Evolutionary conservation across 2,888 invertebrate species (phyloP), one percentile per base, ranked within the genome.

Genomic region (Eupithecia centaureata): DNA sequence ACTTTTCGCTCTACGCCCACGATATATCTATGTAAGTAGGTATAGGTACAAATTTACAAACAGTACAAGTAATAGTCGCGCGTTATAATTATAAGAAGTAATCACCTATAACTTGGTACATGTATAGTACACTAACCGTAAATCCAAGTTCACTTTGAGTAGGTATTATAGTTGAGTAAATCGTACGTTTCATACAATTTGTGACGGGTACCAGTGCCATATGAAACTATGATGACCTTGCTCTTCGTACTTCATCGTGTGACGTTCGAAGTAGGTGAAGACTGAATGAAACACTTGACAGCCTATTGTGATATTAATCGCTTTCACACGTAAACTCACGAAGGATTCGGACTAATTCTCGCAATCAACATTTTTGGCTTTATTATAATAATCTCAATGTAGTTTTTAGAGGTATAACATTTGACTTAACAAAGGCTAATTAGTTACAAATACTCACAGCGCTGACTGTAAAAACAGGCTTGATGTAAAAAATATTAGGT

Each of bases 241-340:
- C 79, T 75, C 81, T 82, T 82, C 79, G 71, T 59, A 63, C 51
- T 57, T 22, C 56, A 63, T 75, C 57, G 65, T 73, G 70, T 75
- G 70, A 61, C 66, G 68, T 63, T 58, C 57, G 73, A 75, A 77
- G 74, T 77, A 77, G 77, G 77, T 77, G 76, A 79, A 77, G 74
- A 73, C 62, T 75, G 68, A 76, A 73, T 73, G 59, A 69, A 64
- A 68, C 73, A 70, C 67, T 77, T 66, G 60, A 63, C 68, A 62
- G 56, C 27, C 76, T 67, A 79, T 77, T 79, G 76, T 79, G 71
- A 78, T 78, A 75, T 74, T 56, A 71, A 76, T 73, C 68, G 73
- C 75, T 79, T 76, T 82, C 79, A 72, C 80, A 82, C 77, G 78
- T 79, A 69, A 71, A 76, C 73, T 64, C 60, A 73, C 64, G 68